Evolutionary conservation across 2,888 invertebrate genomes (phyloP).

Genomic region (Ophraella communa): DNA sequence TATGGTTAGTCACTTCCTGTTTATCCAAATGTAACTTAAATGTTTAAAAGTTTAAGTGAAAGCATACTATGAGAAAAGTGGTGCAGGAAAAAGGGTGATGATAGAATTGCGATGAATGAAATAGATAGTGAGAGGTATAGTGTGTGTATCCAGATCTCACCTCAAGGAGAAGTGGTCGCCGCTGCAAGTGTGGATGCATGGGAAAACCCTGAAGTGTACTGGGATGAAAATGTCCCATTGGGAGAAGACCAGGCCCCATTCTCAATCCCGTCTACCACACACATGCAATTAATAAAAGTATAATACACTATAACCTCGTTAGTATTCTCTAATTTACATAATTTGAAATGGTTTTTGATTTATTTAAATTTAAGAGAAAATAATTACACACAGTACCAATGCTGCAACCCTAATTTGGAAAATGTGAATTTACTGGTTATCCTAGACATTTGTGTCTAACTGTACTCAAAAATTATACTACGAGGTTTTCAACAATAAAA

Average conservation of each 20-base stretch:
- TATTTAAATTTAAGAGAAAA: background rate
- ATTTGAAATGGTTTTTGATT: background rate
- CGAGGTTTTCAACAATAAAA: too few species aligned
- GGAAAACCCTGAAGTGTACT: constrained; percentile 61
- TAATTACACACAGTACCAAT: too few species aligned
- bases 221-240: constrained; percentile 58
- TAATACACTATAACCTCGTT: constrained; percentile 57
- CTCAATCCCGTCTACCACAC: constrained; percentile 62
- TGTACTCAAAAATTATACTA: too few species aligned
- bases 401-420: too few species aligned
- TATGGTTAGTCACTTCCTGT: too few species aligned
- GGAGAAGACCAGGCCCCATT: constrained; percentile 60
- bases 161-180: constrained; percentile 85
- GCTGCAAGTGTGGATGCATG: constrained; percentile 57
- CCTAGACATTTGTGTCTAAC: too few species aligned
- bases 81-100: constrained; percentile 38
- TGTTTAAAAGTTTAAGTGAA: constrained; percentile 8
- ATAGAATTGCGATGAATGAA: background rate
- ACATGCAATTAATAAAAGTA: constrained; percentile 60
- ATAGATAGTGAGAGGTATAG: background rate
- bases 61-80: constrained; percentile 17
- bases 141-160: constrained; percentile 64
- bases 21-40: background rate
- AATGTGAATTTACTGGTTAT: too few species aligned
- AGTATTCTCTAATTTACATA: background rate